Evolutionary conservation across 92 coral and sea anemone genomes (phyloP).

Genomic region (Parazoanthus atlanticus): DNA sequence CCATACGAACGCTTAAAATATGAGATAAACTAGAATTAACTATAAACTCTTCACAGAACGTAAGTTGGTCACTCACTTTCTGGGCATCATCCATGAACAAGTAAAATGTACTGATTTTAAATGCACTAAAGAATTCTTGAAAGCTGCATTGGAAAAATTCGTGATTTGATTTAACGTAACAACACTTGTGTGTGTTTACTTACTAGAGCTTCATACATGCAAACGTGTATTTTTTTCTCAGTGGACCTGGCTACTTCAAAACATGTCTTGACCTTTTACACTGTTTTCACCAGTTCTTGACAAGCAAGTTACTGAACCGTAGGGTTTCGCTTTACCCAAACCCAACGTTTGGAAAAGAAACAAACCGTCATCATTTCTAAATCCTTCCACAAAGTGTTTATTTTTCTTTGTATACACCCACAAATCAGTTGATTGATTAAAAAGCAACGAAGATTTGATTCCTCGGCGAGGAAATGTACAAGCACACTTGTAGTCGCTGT

Average conservation of each 20-base stretch:
- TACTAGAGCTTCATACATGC: neutral
- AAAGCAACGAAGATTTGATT: neutral
- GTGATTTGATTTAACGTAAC: conserved; percentile 13
- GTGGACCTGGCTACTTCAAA: neutral
- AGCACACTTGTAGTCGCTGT: neutral
- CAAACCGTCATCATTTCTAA: conserved; percentile 14
- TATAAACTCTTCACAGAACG: neutral
- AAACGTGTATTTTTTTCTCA: neutral
- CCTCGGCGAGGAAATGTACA: conserved; percentile 8
- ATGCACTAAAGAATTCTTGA: neutral
- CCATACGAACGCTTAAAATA: neutral
- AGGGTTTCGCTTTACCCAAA: neutral
- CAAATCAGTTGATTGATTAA: conserved; percentile 28
- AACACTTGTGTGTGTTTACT: conserved; percentile 9
- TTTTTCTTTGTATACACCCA: conserved; percentile 36
- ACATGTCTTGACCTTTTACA: neutral
- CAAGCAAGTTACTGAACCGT: neutral
- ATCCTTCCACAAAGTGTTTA: conserved; percentile 38
- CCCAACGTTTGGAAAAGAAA: neutral
- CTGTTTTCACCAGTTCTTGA: conserved; percentile 1
- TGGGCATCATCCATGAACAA: too few species aligned
- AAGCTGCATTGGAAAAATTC: neutral
- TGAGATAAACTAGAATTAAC: neutral
- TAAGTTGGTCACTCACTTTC: too few species aligned
- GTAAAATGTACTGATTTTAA: too few species aligned